Evolutionary conservation across 2,113 vertebrate genomes (phyloP).

Genomic region (Pan paniscus): DNA sequence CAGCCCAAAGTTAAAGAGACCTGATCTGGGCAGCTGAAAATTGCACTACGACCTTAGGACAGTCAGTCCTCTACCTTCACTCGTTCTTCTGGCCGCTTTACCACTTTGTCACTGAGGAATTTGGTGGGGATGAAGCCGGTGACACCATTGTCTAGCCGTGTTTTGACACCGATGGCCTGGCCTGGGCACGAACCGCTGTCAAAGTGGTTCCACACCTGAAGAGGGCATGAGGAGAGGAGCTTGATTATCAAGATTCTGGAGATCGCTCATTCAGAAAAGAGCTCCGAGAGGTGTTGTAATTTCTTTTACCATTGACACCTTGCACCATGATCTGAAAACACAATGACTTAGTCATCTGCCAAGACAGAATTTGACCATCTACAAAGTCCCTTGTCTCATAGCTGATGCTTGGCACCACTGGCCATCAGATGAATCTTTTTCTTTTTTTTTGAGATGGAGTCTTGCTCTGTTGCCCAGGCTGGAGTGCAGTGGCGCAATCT

Average conservation of each 20-base stretch:
- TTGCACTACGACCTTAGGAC: background rate
- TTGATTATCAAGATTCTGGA: background rate
- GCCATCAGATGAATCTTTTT: background rate
- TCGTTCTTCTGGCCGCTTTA: conserved; percentile 97
- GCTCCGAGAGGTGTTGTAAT: background rate
- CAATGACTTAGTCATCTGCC: background rate
- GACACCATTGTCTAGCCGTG: conserved; percentile 95
- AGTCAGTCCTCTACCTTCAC: conserved; percentile 90
- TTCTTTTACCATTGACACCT: background rate
- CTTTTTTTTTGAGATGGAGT: no score
- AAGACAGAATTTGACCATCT: background rate
- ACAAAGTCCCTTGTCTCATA: background rate
- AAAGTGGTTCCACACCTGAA: conserved; percentile 99
- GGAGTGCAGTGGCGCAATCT: no score
- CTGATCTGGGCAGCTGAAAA: background rate
- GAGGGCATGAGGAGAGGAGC: background rate
- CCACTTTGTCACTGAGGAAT: conserved; percentile 98
- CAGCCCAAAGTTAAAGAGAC: background rate
- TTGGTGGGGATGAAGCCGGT: conserved; percentile 98
- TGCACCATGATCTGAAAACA: background rate
- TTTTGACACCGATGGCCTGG: conserved; percentile 97
- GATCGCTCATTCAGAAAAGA: background rate
- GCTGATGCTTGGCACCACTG: background rate
- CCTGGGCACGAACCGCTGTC: conserved; percentile 98
- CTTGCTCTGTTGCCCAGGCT: no score